Evolutionary conservation across 2,888 invertebrate species (phyloP).

Genomic region (Caenorhabditis virilis): DNA sequence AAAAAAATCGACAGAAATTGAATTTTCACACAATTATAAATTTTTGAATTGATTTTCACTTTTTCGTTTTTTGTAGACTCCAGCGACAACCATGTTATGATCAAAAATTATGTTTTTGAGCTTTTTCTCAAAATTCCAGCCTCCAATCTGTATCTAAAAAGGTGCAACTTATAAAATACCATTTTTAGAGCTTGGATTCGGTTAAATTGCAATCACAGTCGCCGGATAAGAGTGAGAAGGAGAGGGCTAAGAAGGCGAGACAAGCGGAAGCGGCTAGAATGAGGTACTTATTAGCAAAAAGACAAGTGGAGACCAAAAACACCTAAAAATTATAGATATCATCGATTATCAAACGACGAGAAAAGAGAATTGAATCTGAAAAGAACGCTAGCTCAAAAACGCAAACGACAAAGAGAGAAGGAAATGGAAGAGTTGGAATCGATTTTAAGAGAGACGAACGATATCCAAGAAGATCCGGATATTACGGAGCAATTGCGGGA

Average conservation of each 20-base stretch:
- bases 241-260: conserved; percentile 59
- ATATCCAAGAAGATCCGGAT: conserved; percentile 67
- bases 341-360: conserved; percentile 62
- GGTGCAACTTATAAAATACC: neutral
- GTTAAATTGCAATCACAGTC: conserved; percentile 25
- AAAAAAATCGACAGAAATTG: too few species aligned
- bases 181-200: conserved; percentile 5
- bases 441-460: conserved; percentile 63
- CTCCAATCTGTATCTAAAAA: neutral
- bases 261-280: conserved; percentile 68
- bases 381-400: conserved; percentile 64
- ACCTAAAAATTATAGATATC: too few species aligned
- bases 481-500: conserved; percentile 66
- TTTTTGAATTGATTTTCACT: too few species aligned
- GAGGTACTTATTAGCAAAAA: too few species aligned
- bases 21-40: too few species aligned
- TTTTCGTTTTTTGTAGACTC: too few species aligned
- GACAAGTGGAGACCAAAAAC: too few species aligned
- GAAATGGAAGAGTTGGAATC: conserved; percentile 65
- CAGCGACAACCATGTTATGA: too few species aligned
- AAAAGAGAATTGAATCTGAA: conserved; percentile 66
- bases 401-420: conserved; percentile 67
- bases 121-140: neutral
- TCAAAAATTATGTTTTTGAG: too few species aligned
- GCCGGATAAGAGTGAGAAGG: conserved; percentile 58